A percentile compares a stretch with the other conserved stretches of the same genome.
Evolutionary conservation across 1,140 invertebrate genomes (phyloP).

Genomic region (Drosophila dunni): DNA sequence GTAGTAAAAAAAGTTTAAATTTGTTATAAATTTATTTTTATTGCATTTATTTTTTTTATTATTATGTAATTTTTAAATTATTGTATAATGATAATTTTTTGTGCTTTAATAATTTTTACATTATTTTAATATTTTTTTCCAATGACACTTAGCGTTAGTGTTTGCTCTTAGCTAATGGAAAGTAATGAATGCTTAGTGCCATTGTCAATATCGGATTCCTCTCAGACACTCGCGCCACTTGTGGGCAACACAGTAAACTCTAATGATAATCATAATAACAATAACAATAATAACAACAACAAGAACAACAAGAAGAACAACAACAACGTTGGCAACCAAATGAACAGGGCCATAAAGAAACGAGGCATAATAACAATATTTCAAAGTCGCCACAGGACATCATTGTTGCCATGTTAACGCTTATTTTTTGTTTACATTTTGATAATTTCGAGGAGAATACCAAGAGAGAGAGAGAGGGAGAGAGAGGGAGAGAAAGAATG

Average conservation of each 20-base stretch:
- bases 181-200: background rate
- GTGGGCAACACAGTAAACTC: constrained; percentile 7
- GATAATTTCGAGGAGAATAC: constrained; percentile 45
- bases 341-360: constrained; percentile 74
- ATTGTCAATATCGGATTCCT: constrained; percentile 6
- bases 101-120: too few species aligned
- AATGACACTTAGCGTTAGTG: too few species aligned
- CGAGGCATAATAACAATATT: constrained; percentile 79
- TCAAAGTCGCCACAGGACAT: constrained; percentile 82
- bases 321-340: constrained; percentile 25
- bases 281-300: constrained; percentile 15
- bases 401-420: constrained; percentile 85
- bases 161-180: too few species aligned
- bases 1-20: too few species aligned
- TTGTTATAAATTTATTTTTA: too few species aligned
- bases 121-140: too few species aligned
- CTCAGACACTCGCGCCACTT: constrained; percentile 19
- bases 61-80: too few species aligned
- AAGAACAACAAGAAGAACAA: constrained; percentile 8
- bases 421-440: constrained; percentile 80
- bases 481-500: background rate
- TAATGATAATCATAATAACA: constrained; percentile 29
- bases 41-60: too few species aligned
- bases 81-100: too few species aligned
- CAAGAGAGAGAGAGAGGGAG: background rate